Evolutionary conservation across 2,888 invertebrate genomes (phyloP).

Genomic region (Leucoptera coffeella): DNA sequence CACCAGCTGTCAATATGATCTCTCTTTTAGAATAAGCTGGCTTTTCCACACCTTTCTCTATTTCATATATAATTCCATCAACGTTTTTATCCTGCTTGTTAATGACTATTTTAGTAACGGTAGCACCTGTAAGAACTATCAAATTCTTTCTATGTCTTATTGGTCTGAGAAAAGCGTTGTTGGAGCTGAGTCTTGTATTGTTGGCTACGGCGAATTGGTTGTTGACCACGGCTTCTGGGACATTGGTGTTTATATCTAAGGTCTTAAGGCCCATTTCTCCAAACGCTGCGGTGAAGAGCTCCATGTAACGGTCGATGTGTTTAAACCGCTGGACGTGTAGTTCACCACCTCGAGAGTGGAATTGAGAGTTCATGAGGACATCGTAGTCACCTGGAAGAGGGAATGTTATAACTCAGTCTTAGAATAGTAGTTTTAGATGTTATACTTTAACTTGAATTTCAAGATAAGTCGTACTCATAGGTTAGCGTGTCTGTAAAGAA

Average conservation of each 20-base stretch:
- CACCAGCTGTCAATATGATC: constrained; percentile 32
- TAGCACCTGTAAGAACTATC: constrained; percentile 27
- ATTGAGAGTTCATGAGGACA: constrained; percentile 32
- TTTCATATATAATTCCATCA: constrained; percentile 32
- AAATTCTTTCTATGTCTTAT: constrained; percentile 33
- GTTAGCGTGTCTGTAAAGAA: too few species aligned
- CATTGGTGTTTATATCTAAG: constrained; percentile 33
- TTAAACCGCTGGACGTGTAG: constrained; percentile 39
- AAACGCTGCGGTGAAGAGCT: constrained; percentile 29
- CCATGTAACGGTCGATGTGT: constrained; percentile 29
- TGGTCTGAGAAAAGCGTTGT: constrained; percentile 33
- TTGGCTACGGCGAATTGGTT: constrained; percentile 35
- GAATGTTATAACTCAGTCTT: background rate
- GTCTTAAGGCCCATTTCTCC: constrained; percentile 34
- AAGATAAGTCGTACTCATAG: too few species aligned
- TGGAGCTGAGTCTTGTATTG: constrained; percentile 38
- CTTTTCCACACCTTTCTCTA: constrained; percentile 31
- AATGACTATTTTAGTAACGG: constrained; percentile 31
- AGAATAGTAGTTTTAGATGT: too few species aligned
- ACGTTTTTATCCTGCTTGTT: constrained; percentile 29
- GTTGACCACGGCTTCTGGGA: constrained; percentile 32
- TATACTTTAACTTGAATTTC: too few species aligned
- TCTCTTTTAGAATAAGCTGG: constrained; percentile 36
- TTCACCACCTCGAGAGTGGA: constrained; percentile 40
- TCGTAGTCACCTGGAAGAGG: constrained; percentile 37